Conservation (phyloP, 2,113 vertebrate genomes). For the Nothocercus julius region DNA sequence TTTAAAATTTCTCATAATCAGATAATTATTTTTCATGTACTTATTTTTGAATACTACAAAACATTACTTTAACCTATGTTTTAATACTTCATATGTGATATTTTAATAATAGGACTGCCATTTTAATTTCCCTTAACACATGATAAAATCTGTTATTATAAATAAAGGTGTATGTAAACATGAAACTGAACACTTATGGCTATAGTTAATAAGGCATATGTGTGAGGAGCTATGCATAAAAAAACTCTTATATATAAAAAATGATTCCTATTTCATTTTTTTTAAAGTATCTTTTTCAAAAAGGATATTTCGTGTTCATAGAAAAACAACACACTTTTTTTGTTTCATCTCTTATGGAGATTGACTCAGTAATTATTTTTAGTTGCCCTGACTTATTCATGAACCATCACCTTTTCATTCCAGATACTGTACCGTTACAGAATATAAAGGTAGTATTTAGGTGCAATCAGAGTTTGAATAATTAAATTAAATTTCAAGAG, state of each 20-base stretch:
- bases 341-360: background rate
- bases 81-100: background rate
- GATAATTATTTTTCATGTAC: background rate
- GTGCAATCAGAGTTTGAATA: background rate
- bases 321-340: background rate
- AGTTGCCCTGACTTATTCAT: background rate
- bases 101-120: background rate
- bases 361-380: background rate
- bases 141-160: background rate
- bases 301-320: background rate
- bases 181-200: background rate
- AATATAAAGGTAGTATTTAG: background rate
- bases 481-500: background rate
- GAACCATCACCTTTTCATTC: background rate
- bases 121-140: background rate
- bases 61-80: background rate
- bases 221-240: background rate
- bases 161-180: background rate
- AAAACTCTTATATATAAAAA: background rate
- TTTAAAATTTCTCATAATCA: background rate
- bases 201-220: background rate
- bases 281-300: background rate
- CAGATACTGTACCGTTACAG: background rate
- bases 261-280: background rate
- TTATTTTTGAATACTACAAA: background rate